Evolutionary conservation across 2,888 invertebrate species (phyloP).

Genomic region (Labia minor): DNA sequence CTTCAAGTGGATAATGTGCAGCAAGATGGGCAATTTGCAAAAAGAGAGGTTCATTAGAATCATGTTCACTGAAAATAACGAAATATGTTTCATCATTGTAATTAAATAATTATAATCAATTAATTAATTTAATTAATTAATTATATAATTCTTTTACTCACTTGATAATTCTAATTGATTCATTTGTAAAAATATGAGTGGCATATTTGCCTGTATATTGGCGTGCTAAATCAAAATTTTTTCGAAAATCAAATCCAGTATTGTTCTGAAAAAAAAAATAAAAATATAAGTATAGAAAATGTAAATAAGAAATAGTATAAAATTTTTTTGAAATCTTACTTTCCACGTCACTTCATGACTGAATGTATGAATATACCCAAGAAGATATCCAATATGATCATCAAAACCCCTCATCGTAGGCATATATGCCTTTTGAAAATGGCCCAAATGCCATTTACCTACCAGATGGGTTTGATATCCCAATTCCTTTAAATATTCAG

Average conservation of each 20-base stretch:
- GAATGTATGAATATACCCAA: slow-evolving; percentile 39
- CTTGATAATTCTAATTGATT: slow-evolving; percentile 39
- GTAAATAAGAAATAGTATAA: too few species aligned
- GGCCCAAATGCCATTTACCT: slow-evolving; percentile 43
- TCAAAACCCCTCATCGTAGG: slow-evolving; percentile 40
- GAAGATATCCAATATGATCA: slow-evolving; percentile 39
- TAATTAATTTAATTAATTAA: neutral
- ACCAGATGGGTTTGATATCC: slow-evolving; percentile 39
- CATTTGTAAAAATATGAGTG: slow-evolving; percentile 57
- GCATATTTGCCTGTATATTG: slow-evolving; percentile 49
- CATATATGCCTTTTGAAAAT: slow-evolving; percentile 35
- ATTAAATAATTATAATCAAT: neutral
- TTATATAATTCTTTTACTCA: too few species aligned
- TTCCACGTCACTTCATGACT: slow-evolving; percentile 32
- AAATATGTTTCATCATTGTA: neutral
- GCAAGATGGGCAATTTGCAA: slow-evolving; percentile 70
- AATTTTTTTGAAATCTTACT: too few species aligned
- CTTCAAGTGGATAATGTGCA: slow-evolving; percentile 64
- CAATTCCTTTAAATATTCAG: slow-evolving; percentile 36
- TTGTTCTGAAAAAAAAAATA: slow-evolving; percentile 15
- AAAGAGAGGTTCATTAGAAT: slow-evolving; percentile 55
- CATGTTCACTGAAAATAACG: slow-evolving; percentile 38
- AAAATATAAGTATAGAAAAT: neutral
- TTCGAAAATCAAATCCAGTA: slow-evolving; percentile 39
- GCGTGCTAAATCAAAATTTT: slow-evolving; percentile 38